Evolutionary conservation across 2,888 invertebrate genomes (phyloP), one percentile per base, ranked within the genome.

Genomic region (Leptothorax acervorum): DNA sequence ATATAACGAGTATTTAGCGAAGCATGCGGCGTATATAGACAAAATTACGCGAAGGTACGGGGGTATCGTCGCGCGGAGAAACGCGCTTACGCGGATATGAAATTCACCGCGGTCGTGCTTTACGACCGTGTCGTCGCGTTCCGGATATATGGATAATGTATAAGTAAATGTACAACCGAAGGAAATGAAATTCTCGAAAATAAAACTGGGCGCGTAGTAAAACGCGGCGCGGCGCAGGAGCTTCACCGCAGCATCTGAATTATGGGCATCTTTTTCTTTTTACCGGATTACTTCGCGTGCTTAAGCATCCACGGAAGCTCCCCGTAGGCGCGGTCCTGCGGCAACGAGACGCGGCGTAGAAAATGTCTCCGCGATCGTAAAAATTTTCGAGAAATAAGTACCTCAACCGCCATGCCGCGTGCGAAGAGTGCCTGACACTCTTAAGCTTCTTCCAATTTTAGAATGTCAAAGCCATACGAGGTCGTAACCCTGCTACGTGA

Each of bases 361-460:
- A 60, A 39, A 60, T 45, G 71, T 73, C 39, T 9, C 79, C 60
- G 73, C 1, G 78, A 39, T 75, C 55, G 39, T 12, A 76, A 75
- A 82, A 87, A 85, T 89, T 87, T 85, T 86, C 82, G 57, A 84
- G 86, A 81, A 87, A 87, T 83, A 81, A 87, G 86, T 83, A 87
- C 85, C 85, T 73, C 60, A 74, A 68, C 65, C 68, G 82, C 79
- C 35, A 5, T 5, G 35, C 35, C 83, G 76, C 78, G 76, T 74
- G 88, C 45, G 76, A 15, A 11, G 48, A 68, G 48, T 2, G 55
- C 65, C 79, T 83, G 89, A 85, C 84, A 81, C 87, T 87, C 88
- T 85, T 88, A 86, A 90, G 89, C 89, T 89, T 88, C 90, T 86
- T 90, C 90, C 90, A 90, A 90, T 90, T 90, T 90, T 90, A 90